These are phyloP conservation scores for Erynnis tages DNA, from an alignment of 2,888 invertebrate genomes.

Conservation along the genomic window DNA sequence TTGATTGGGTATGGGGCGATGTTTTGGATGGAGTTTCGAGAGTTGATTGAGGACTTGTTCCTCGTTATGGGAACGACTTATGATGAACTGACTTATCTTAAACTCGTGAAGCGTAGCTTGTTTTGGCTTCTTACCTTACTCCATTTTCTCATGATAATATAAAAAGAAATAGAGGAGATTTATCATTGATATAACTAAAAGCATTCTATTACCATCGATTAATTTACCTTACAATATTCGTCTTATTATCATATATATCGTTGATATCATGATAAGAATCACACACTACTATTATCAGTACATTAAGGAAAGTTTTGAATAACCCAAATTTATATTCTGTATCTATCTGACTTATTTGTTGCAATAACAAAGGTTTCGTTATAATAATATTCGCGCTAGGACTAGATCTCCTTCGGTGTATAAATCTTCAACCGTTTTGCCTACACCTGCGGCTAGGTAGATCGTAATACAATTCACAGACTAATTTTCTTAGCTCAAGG, in stretches of 20 bases:
- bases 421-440: constrained; percentile 21
- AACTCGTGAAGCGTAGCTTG: background rate
- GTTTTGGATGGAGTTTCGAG: constrained; percentile 13
- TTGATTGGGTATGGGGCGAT: constrained; percentile 27
- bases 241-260: too few species aligned
- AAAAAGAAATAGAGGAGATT: too few species aligned
- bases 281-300: too few species aligned
- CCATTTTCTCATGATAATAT: background rate
- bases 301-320: background rate
- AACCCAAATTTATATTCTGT: background rate
- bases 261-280: too few species aligned
- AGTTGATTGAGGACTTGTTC: constrained; percentile 12
- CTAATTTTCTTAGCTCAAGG: constrained; percentile 5
- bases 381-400: constrained; percentile 22
- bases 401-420: constrained; percentile 23
- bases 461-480: constrained; percentile 17
- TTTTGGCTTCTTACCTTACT: background rate
- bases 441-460: constrained; percentile 14
- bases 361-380: constrained; percentile 24
- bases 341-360: background rate
- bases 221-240: too few species aligned
- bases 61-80: constrained; percentile 8
- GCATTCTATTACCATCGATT: too few species aligned
- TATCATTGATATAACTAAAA: too few species aligned
- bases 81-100: constrained; percentile 1